phyloP scores from a whole-genome alignment of 2,113 vertebrate species.

The Callospermophilus lateralis region DNA sequence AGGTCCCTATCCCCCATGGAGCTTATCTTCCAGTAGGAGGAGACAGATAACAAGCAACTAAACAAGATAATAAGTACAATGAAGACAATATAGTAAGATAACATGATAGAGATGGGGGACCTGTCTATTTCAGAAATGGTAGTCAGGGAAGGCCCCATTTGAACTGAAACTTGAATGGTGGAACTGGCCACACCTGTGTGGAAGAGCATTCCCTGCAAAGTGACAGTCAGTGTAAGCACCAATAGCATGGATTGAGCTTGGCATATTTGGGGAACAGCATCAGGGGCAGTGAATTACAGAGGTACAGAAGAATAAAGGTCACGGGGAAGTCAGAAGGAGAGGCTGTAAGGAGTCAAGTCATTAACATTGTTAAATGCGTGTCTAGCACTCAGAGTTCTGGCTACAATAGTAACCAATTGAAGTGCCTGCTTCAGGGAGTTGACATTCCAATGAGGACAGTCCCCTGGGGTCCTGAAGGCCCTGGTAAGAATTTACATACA shows the following conservation, averaged over 20 bases:
- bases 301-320: neutral
- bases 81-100: neutral
- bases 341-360: neutral
- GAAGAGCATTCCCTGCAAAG: neutral
- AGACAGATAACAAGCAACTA: slow-evolving; percentile 14
- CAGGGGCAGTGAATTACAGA: neutral
- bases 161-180: neutral
- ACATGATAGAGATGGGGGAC: neutral
- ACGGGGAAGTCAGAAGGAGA: neutral
- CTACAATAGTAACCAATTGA: neutral
- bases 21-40: neutral
- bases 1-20: neutral
- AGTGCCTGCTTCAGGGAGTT: neutral
- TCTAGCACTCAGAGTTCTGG: neutral
- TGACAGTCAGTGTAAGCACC: neutral
- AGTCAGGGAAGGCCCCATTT: neutral
- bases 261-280: neutral
- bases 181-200: neutral
- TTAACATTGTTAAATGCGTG: neutral
- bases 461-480: neutral
- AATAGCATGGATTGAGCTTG: neutral
- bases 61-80: neutral
- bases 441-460: neutral
- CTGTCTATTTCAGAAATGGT: neutral
- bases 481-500: neutral